Conservation (phyloP, 2,888 invertebrate genomes). For the Ophion ventricosus region DNA sequence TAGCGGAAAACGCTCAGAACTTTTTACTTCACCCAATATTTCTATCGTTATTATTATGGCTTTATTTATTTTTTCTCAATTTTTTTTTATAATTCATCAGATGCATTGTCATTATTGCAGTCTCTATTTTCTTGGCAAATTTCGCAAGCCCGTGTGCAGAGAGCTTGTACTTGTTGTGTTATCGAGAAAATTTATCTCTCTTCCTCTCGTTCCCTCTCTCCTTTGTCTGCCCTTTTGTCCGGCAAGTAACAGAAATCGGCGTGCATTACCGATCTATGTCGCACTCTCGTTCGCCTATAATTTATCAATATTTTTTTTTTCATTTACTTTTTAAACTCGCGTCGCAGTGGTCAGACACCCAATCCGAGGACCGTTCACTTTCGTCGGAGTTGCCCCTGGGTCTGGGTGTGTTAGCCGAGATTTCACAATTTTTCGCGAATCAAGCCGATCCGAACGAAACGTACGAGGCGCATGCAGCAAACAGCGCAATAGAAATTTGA, state of each 20-base stretch:
- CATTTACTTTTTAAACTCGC: not conserved
- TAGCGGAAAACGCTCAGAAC: too few relatives aligned
- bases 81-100: too few relatives aligned
- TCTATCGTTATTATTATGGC: not conserved
- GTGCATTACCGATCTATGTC: slow-evolving; percentile 21
- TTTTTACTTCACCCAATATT: too few relatives aligned
- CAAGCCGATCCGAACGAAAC: slow-evolving; percentile 16
- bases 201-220: not conserved
- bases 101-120: not conserved
- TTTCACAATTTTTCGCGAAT: slow-evolving; percentile 62
- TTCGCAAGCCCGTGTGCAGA: slow-evolving; percentile 34
- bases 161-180: slow-evolving; percentile 15
- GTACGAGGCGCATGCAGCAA: not conserved
- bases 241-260: not conserved
- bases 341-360: slow-evolving; percentile 29
- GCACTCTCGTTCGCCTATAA: not conserved
- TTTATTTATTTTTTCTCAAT: not conserved
- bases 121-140: slow-evolving; percentile 3
- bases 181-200: slow-evolving; percentile 47
- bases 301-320: not conserved
- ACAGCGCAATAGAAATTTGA: not conserved
- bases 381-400: slow-evolving; percentile 61
- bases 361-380: slow-evolving; percentile 64
- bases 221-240: slow-evolving; percentile 31
- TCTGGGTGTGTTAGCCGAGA: slow-evolving; percentile 1